Percentiles rank a stretch among this genome's conserved stretches.
Conservation (phyloP, 2,888 invertebrate genomes). For the Adelognathus sp. region DNA sequence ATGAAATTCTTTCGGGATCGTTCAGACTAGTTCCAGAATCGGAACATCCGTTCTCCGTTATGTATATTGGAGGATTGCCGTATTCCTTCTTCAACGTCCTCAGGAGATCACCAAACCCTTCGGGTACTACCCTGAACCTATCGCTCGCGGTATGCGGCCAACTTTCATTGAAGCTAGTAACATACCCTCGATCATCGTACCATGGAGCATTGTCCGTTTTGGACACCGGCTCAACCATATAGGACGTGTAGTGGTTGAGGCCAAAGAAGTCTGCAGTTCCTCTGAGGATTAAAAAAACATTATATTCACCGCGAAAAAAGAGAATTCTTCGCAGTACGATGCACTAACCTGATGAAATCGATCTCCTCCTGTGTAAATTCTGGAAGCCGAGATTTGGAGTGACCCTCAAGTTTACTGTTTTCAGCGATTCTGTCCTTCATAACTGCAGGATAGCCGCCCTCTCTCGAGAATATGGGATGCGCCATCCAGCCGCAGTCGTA, state of each 20-base stretch:
- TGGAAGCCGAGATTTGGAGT: too few species aligned
- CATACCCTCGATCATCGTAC: constrained; percentile 80
- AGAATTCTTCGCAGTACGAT: too few species aligned
- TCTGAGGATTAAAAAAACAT: constrained; percentile 42
- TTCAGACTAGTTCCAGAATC: constrained; percentile 67
- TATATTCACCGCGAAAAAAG: too few species aligned
- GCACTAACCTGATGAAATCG: too few species aligned
- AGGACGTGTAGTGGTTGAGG: constrained; percentile 73
- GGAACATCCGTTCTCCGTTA: constrained; percentile 80
- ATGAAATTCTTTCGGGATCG: too few species aligned
- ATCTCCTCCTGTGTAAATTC: too few species aligned
- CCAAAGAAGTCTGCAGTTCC: constrained; percentile 73
- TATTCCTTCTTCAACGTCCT: constrained; percentile 79
- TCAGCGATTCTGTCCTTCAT: too few species aligned
- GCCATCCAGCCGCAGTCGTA: too few species aligned
- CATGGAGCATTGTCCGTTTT: constrained; percentile 47
- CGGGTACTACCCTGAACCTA: constrained; percentile 83
- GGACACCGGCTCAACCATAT: constrained; percentile 57
- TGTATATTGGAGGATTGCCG: constrained; percentile 74
- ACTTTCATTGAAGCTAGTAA: constrained; percentile 83
- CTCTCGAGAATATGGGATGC: too few species aligned
- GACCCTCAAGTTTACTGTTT: too few species aligned
- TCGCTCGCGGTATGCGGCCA: constrained; percentile 85
- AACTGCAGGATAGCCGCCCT: too few species aligned
- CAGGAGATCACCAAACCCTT: constrained; percentile 79